phyloP scores from a whole-genome alignment of 1,140 invertebrate genomes.

The Stratiolaelaps scimitus region DNA sequence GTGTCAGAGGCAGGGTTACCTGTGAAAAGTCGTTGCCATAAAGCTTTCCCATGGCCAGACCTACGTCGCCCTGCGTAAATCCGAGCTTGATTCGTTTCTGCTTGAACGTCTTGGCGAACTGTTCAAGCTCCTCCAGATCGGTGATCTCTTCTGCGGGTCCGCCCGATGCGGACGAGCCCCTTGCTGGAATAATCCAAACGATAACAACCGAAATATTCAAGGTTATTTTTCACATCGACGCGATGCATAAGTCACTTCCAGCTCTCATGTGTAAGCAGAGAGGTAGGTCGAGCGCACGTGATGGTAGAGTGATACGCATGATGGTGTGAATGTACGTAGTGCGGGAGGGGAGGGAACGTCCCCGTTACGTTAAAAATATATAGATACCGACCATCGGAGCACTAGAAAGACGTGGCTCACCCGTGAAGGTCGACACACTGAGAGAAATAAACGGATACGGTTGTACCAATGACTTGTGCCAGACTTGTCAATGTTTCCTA shows the following conservation, averaged over 20 bases:
- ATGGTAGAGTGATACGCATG: too few relatives aligned
- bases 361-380: too few relatives aligned
- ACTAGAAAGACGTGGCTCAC: neutral
- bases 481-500: too few relatives aligned
- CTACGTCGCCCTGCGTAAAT: slow-evolving; percentile 97
- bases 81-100: slow-evolving; percentile 87
- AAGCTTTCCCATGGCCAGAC: slow-evolving; percentile 91
- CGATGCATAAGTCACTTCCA: neutral
- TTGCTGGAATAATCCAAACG: neutral
- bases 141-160: slow-evolving; percentile 64
- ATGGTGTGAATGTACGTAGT: neutral
- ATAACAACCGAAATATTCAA: too few relatives aligned
- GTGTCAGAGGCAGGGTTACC: slow-evolving; percentile 31
- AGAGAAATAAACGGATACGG: too few relatives aligned
- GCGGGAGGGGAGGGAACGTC: neutral
- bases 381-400: neutral
- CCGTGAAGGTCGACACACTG: too few relatives aligned
- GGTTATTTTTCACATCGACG: too few relatives aligned
- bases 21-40: slow-evolving; percentile 99
- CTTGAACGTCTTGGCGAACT: slow-evolving; percentile 93
- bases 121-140: slow-evolving; percentile 85
- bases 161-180: neutral
- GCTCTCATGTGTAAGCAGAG: neutral
- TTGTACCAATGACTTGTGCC: too few relatives aligned
- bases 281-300: too few relatives aligned